These are phyloP conservation scores for Acanthaster planci DNA, from an alignment of 35 echinoderm and acorn worm genomes.

Conservation along the genomic window DNA sequence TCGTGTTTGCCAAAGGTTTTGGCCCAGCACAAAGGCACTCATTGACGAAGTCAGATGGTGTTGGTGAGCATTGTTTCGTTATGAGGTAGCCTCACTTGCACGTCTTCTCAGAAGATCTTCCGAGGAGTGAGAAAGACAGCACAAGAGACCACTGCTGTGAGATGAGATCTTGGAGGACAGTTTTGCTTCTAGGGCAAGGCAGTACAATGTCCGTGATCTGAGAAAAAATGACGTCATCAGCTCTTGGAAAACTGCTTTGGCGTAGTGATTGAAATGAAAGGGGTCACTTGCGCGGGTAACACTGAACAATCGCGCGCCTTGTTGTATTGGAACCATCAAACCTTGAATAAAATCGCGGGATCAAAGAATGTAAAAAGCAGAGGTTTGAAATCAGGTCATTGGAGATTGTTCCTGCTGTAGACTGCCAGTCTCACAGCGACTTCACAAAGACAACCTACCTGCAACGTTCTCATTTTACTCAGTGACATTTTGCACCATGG, in stretches of 20 bases:
- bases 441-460: too few species aligned
- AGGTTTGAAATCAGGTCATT: not conserved
- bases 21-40: not conserved
- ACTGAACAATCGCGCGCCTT: not conserved
- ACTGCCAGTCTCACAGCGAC: too few species aligned
- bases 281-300: constrained; percentile 7
- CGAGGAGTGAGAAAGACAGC: not conserved
- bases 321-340: not conserved
- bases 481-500: not conserved
- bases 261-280: not conserved
- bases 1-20: not conserved
- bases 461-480: not conserved
- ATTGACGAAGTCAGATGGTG: too few species aligned
- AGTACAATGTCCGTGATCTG: not conserved
- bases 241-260: not conserved
- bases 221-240: constrained; percentile 5
- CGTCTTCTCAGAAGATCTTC: not conserved
- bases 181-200: not conserved
- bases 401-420: too few species aligned
- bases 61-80: constrained; percentile 1
- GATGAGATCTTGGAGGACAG: not conserved
- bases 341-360: not conserved
- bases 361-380: too few species aligned
- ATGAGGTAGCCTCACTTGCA: constrained; percentile 5
- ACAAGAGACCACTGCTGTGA: not conserved